These are phyloP conservation scores for Stylophora pistillata DNA, from an alignment of 64 coral and sea anemone genomes.

Conservation along the genomic window DNA sequence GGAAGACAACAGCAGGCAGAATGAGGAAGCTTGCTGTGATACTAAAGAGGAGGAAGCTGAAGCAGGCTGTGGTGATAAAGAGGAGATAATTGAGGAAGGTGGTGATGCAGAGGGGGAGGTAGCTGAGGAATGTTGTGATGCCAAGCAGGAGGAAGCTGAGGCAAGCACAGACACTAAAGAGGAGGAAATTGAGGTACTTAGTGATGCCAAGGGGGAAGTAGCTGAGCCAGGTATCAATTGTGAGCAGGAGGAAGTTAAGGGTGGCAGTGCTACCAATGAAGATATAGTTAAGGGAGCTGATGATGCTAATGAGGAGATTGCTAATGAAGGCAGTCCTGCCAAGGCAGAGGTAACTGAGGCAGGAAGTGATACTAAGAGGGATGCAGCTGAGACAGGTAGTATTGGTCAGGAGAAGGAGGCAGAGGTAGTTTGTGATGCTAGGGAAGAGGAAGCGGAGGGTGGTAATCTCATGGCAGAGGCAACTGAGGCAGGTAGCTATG, in stretches of 20 bases:
- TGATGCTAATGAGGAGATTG: not conserved
- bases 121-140: no score
- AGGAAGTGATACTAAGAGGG: not conserved
- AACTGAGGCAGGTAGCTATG: not conserved
- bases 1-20: not conserved
- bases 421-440: not conserved
- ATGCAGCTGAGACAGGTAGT: no score
- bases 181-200: not conserved
- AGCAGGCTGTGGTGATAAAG: not conserved
- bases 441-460: not conserved
- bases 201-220: not conserved
- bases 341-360: not conserved
- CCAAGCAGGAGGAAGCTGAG: no score
- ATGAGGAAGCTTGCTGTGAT: not conserved
- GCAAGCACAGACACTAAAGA: no score
- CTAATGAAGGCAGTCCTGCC: no score
- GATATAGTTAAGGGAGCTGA: not conserved
- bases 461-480: no score
- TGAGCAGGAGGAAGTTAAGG: not conserved
- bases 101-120: no score
- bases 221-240: not conserved
- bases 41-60: not conserved
- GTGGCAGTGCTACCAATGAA: not conserved
- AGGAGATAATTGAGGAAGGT: no score
- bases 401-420: not conserved